Conservation (phyloP, 2,113 vertebrate species). For the Mustela lutreola region DNA sequence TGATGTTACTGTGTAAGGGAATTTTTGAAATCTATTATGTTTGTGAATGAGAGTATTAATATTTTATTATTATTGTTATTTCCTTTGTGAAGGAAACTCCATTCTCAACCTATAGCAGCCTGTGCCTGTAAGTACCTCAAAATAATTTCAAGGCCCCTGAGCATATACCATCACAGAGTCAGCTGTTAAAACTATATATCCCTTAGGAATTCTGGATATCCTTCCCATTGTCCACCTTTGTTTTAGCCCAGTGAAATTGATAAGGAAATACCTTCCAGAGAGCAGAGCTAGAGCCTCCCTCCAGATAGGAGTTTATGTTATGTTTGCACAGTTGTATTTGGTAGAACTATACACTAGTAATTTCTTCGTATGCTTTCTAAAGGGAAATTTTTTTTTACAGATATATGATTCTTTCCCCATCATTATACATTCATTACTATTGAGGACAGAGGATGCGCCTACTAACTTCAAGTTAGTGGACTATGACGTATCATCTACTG, state of each 20-base stretch:
- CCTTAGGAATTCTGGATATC: not conserved
- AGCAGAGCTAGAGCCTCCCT: not conserved
- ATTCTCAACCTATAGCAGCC: not conserved
- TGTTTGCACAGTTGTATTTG: not conserved
- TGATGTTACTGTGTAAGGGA: not conserved
- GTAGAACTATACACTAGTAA: not conserved
- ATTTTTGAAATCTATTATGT: not conserved
- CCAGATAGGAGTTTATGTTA: not conserved
- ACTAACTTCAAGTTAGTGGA: not conserved
- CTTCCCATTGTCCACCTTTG: not conserved
- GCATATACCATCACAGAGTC: not conserved
- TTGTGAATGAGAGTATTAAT: not conserved
- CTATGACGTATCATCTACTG: not conserved
- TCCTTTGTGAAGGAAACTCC: not conserved
- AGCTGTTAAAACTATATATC: not conserved
- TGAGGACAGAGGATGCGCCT: not conserved
- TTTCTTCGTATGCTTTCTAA: not conserved
- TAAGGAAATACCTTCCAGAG: not conserved
- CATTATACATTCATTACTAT: not conserved
- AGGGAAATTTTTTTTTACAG: not conserved
- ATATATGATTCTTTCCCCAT: not conserved
- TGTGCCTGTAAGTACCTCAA: not conserved
- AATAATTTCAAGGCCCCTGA: not conserved
- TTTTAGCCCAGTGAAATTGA: not conserved
- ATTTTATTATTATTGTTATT: not conserved